Evolutionary conservation across 1,140 invertebrate genomes (phyloP).

Genomic region (Calliopsis andreniformis): DNA sequence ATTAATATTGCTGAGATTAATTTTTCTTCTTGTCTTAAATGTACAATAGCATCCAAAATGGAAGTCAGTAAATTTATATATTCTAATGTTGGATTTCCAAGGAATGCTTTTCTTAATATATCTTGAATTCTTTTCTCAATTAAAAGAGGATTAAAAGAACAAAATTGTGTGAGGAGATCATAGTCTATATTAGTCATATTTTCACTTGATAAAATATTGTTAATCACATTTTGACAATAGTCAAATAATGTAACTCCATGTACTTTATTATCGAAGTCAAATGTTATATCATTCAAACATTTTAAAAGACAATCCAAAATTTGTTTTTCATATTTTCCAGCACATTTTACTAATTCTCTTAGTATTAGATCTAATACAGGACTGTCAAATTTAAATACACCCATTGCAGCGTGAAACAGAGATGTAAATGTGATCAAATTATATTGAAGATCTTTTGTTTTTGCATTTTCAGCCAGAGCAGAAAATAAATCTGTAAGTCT

Average conservation of each 20-base stretch:
- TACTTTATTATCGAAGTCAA: slow-evolving; percentile 72
- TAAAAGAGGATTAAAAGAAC: slow-evolving; percentile 73
- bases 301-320: slow-evolving; percentile 60
- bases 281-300: slow-evolving; percentile 57
- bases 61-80: slow-evolving; percentile 63
- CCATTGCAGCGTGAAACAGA: slow-evolving; percentile 53
- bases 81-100: slow-evolving; percentile 49
- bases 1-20: slow-evolving; percentile 59
- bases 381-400: slow-evolving; percentile 56
- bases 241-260: slow-evolving; percentile 59
- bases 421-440: slow-evolving; percentile 52
- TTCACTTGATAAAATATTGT: slow-evolving; percentile 61
- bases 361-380: slow-evolving; percentile 67
- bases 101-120: slow-evolving; percentile 67
- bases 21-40: slow-evolving; percentile 64
- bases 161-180: slow-evolving; percentile 62
- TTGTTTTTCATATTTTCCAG: slow-evolving; percentile 56
- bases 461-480: slow-evolving; percentile 49
- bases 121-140: slow-evolving; percentile 68
- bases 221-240: slow-evolving; percentile 68
- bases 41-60: slow-evolving; percentile 54
- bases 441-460: slow-evolving; percentile 34
- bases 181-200: slow-evolving; percentile 59
- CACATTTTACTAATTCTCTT: slow-evolving; percentile 65
- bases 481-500: slow-evolving; percentile 52